Conservation (phyloP, 1,140 invertebrate genomes). For the Rhagoletis zephyria region DNA sequence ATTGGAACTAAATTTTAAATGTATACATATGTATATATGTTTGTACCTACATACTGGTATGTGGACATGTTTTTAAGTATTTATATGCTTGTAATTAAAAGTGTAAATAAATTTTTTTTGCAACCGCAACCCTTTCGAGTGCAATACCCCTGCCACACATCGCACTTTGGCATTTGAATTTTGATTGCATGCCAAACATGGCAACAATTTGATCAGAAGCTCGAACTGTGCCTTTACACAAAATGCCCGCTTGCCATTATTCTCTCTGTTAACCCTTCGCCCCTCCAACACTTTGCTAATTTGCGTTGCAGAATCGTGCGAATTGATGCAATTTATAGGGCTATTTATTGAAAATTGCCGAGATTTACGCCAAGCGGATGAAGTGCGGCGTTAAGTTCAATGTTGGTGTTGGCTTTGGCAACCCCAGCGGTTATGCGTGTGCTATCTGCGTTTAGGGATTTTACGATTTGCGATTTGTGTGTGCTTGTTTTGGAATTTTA, state of each 20-base stretch:
- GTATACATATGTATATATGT: no score
- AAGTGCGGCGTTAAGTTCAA: background rate
- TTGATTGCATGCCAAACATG: slow-evolving; percentile 11
- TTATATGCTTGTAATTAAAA: no score
- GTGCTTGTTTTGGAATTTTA: slow-evolving; percentile 45
- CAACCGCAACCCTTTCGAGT: no score
- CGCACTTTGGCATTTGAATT: background rate
- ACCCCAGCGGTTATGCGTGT: slow-evolving; percentile 16
- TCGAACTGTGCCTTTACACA: background rate
- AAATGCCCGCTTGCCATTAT: background rate
- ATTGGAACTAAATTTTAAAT: no score
- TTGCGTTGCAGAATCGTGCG: background rate
- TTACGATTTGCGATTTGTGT: slow-evolving; percentile 47
- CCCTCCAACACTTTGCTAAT: background rate
- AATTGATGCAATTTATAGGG: slow-evolving; percentile 38
- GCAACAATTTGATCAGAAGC: background rate
- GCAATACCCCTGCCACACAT: no score
- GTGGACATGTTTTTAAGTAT: no score
- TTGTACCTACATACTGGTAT: no score
- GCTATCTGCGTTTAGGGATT: slow-evolving; percentile 43
- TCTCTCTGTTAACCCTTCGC: background rate
- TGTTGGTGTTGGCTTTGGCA: slow-evolving; percentile 18
- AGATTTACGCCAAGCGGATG: background rate
- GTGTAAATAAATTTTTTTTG: no score
- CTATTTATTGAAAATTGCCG: slow-evolving; percentile 27